Evolutionary conservation across 2,888 invertebrate genomes (phyloP), one percentile per base, ranked within the genome.

Genomic region (Latheticus oryzae): DNA sequence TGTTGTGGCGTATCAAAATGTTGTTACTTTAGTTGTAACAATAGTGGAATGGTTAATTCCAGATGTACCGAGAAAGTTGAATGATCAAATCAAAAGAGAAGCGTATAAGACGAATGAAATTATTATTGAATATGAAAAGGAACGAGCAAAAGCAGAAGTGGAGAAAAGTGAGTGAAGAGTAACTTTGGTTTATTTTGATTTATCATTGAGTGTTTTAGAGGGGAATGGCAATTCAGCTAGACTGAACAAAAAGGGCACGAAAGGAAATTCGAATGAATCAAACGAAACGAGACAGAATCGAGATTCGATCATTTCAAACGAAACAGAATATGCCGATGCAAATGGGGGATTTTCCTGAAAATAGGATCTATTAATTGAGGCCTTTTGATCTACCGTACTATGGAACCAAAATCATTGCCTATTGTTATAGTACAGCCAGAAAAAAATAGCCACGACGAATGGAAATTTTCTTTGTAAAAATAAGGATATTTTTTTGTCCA

Each of bases 1-100:
- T 75, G 85, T 92, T 24, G 87, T 91, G 2, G 81, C 89, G 1
- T 91, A 89, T 79, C 89, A 92, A 86, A 92, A 93, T 76, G 76
- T 91, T 7, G 90, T 93, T 19, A 84, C 87, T 28, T 79, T 90
- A 53, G 79, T 90, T 40, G 88, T 90, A 62, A 87, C 87, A 65
- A 76, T 85, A 4, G 84, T 92, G 2, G 86, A 89, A 51, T 91
- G 89, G 87, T 78, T 88, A 11, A 89, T 93, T 63, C 91, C 93
- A 0, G 92, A 92, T 73, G 81, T 88, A 26, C 89, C 92, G 0
- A 81, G 83, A 21, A 85, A 86, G 71, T 78, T 93, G 47, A 82
- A 84, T 48, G 87, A 90, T 67, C 84, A 86, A 69, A 88, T 91
- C 17, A 85, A 88, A 61, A 82, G 87, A 13, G 90, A 91, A 74